Conservation (phyloP, 2,113 vertebrate genomes). For the Nothoprocta pentlandii region DNA sequence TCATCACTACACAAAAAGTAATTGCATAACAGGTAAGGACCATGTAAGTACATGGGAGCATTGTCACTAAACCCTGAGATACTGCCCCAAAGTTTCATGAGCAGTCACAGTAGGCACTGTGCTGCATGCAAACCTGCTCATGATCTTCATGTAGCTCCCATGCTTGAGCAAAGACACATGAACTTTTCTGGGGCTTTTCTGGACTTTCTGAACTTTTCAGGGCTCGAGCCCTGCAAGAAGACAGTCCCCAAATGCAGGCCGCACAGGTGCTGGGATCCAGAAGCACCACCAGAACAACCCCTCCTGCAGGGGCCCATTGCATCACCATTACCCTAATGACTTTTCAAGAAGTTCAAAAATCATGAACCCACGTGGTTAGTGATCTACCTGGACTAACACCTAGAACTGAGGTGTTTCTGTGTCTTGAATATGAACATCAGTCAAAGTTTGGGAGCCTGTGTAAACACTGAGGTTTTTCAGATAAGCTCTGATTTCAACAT, state of each 20-base stretch:
- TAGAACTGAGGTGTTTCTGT: background rate
- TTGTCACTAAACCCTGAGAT: background rate
- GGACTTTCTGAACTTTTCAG: background rate
- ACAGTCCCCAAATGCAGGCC: background rate
- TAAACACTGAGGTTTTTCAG: background rate
- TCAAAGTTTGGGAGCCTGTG: background rate
- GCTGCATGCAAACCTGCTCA: background rate
- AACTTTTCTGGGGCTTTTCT: fast-evolving
- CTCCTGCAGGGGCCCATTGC: background rate
- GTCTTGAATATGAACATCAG: background rate
- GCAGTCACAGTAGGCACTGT: background rate
- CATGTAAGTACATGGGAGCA: background rate
- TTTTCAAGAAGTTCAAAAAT: background rate
- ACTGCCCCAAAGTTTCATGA: background rate
- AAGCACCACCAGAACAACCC: background rate
- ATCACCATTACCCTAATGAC: background rate
- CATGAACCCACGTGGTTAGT: background rate
- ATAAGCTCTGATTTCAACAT: background rate
- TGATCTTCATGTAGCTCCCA: background rate
- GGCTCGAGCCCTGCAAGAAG: background rate
- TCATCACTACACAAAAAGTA: background rate
- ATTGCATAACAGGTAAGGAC: background rate
- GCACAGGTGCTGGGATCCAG: background rate
- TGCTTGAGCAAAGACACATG: fast-evolving
- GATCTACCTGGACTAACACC: background rate